phyloP scores from a whole-genome alignment of 2,888 invertebrate species.

The Bembecia ichneumoniformis region DNA sequence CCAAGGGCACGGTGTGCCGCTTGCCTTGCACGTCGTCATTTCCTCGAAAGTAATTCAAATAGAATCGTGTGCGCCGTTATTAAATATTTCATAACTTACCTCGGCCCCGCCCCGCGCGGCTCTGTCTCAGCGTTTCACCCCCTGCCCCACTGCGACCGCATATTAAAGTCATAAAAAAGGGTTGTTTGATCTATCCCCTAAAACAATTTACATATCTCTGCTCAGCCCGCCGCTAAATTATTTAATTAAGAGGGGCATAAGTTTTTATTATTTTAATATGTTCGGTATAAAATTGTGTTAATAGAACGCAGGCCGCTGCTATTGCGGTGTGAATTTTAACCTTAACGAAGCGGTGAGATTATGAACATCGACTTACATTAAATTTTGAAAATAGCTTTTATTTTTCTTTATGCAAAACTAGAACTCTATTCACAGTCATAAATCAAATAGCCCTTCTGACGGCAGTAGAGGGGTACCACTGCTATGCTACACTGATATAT shows the following conservation, averaged over 20 bases:
- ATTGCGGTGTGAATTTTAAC: constrained; percentile 50
- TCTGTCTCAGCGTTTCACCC: constrained; percentile 29
- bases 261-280: constrained; percentile 75
- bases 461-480: no score
- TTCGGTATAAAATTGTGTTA: constrained; percentile 71
- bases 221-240: constrained; percentile 70
- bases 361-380: constrained; percentile 32
- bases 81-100: constrained; percentile 74
- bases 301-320: constrained; percentile 49
- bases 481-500: no score
- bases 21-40: constrained; percentile 62
- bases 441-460: no score
- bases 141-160: constrained; percentile 58
- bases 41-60: constrained; percentile 73
- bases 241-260: constrained; percentile 75
- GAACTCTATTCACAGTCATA: no score
- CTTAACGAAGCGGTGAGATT: constrained; percentile 43
- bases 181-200: constrained; percentile 74
- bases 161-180: constrained; percentile 74
- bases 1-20: constrained; percentile 36
- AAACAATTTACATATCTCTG: constrained; percentile 74
- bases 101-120: constrained; percentile 23
- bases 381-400: no score
- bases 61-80: constrained; percentile 73
- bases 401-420: no score